Evolutionary conservation across 2,888 invertebrate species (phyloP).

Genomic region (Lochmaea crataegi): DNA sequence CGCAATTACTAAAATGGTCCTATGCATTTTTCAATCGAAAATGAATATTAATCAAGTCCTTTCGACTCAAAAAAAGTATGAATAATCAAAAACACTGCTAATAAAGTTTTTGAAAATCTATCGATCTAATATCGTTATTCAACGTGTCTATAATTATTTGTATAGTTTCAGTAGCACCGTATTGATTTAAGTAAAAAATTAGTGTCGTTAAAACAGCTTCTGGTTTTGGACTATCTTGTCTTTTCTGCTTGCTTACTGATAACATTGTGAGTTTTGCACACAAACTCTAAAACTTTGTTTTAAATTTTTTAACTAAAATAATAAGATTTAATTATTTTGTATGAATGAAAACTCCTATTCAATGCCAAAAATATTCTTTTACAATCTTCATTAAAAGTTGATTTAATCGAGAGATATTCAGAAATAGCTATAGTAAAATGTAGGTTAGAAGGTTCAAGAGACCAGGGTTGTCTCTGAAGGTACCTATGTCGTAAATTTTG

Average conservation of each 20-base stretch:
- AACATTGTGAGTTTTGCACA: conserved; percentile 5
- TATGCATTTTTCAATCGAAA: no score
- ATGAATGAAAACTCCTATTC: no score
- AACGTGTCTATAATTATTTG: background rate
- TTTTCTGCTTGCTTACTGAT: conserved; percentile 17
- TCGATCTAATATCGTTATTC: background rate
- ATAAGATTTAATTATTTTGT: no score
- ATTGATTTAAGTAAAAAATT: background rate
- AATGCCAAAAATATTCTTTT: no score
- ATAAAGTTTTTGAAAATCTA: background rate
- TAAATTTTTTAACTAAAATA: background rate
- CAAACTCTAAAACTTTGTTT: conserved; percentile 4
- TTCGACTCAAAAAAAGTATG: background rate
- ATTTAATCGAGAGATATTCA: no score
- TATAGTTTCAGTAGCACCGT: background rate
- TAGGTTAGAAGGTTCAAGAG: no score
- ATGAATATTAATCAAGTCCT: background rate
- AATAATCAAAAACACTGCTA: background rate
- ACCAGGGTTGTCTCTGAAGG: no score
- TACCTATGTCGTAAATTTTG: no score
- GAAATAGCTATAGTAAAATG: no score
- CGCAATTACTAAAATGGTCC: no score
- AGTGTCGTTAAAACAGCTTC: background rate
- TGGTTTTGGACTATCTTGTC: background rate
- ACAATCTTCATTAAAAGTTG: no score